Evolutionary conservation across 2,888 invertebrate genomes (phyloP).

Genomic region (Nomada goodeniana): DNA sequence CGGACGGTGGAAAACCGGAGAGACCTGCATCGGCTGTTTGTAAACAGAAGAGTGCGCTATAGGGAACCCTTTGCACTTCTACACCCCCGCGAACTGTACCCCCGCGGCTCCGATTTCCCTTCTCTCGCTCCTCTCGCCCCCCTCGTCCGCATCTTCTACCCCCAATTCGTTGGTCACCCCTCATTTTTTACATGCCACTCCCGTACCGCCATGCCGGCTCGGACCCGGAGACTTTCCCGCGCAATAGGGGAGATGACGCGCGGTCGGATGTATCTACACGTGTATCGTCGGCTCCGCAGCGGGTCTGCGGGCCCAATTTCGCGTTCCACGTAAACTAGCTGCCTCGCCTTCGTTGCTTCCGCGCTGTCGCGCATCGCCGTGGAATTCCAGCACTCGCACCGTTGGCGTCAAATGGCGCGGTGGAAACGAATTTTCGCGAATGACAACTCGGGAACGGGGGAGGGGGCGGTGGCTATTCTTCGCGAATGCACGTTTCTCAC

Average conservation of each 20-base stretch:
- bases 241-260: too few species aligned
- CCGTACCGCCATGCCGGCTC: too few species aligned
- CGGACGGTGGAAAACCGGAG: slow-evolving; percentile 4
- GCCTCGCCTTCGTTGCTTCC: too few species aligned
- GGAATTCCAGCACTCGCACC: neutral
- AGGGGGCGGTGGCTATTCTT: neutral
- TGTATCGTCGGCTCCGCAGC: too few species aligned
- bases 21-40: slow-evolving; percentile 75
- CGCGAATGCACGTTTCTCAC: slow-evolving; percentile 23
- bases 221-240: too few species aligned
- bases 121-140: neutral
- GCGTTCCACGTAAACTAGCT: neutral
- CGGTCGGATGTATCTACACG: too few species aligned
- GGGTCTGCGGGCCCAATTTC: too few species aligned
- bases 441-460: neutral
- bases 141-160: too few species aligned
- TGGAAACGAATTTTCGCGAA: too few species aligned
- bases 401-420: too few species aligned
- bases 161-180: too few species aligned
- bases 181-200: too few species aligned
- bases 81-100: neutral
- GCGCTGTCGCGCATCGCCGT: neutral
- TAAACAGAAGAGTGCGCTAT: slow-evolving; percentile 75
- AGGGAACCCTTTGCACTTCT: neutral
- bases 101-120: slow-evolving; percentile 1